Evolutionary conservation across 2,797 vertebrate species (phyloP).

Genomic region (Smutsia gigantea): DNA sequence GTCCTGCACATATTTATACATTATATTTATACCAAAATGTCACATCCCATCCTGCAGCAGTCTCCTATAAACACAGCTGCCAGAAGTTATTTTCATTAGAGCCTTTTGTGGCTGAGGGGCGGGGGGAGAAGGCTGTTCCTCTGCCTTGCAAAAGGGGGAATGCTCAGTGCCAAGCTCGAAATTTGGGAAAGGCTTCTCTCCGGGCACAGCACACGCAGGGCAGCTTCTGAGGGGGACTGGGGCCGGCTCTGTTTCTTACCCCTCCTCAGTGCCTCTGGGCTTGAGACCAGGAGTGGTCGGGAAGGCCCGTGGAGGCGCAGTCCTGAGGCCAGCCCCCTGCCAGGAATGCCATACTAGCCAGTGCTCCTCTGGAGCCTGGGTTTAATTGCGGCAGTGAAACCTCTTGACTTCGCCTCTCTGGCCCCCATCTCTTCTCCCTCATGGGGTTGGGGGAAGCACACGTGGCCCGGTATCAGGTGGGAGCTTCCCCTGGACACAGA

Average conservation of each 20-base stretch:
- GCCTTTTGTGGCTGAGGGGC: conserved; percentile 71
- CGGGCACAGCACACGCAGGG: rapidly evolving
- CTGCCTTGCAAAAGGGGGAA: background rate
- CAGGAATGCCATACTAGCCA: background rate
- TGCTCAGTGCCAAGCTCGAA: background rate
- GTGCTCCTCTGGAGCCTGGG: background rate
- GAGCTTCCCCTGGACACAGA: background rate
- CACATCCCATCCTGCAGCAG: conserved; percentile 70
- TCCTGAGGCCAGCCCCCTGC: background rate
- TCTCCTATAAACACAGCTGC: conserved; percentile 77
- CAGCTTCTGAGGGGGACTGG: background rate
- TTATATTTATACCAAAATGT: conserved; percentile 70
- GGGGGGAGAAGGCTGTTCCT: background rate
- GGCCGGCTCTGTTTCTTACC: background rate
- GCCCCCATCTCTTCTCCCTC: background rate
- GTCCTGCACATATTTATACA: conserved; percentile 54
- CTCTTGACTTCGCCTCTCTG: background rate
- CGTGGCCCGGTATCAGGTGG: background rate
- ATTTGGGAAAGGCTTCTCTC: conserved; percentile 6
- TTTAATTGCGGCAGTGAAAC: background rate
- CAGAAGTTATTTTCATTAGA: conserved; percentile 83
- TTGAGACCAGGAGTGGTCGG: too few species aligned
- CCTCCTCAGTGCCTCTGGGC: background rate
- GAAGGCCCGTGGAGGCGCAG: background rate
- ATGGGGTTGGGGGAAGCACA: background rate